Base-by-base conservation (phyloP, 2,888 invertebrate genomes). In the Macaria liturata region DNA sequence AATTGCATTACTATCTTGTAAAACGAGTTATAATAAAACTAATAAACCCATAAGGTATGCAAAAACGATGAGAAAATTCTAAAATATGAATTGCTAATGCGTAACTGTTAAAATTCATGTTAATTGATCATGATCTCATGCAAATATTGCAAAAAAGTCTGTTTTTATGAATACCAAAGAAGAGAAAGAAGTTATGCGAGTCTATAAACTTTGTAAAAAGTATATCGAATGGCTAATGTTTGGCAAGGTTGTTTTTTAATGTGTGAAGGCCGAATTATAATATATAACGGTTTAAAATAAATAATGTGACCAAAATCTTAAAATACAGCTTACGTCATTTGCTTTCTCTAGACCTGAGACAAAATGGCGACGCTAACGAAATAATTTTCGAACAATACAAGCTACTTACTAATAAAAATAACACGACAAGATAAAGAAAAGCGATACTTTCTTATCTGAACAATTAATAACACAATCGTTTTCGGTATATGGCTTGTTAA, bases 11-110 rank as follows among this genome's bases (percentile, higher is more conserved):
- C 34, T 2, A 37, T 37, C 34, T 37, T 7, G 34, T 37, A 6
- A 46, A 37, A 37, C 34, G 34, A 37, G 34, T 37, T 37, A 37
- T 37, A 37, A 37, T 37, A 37, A 37, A 37, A 37, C 34, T 7
- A 2, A 42, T n/a, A 42, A 42, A 48, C 42, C 30, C 54, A 50
- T 58, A 60, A 62, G 54, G 20, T 57, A 61, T 56, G 31, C 57
- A 53, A 62, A 64, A 65, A 52, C 53, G 49, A 61, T 61, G 63
- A 54, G 63, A 65, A 62, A 55, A 62, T 62, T 57, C 58, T 52
- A 39, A 46, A 54, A 55, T 57, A 63, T 56, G 59, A 67, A 65
- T 59, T 59, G 60, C 56, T 64, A 62, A 65, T 65, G 44, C 34
- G 55, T 61, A 67, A 60, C 60, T 65, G 63, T 62, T 62, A 20